Evolutionary conservation across 2,113 vertebrate species (phyloP).

Genomic region (Festucalex cinctus): DNA sequence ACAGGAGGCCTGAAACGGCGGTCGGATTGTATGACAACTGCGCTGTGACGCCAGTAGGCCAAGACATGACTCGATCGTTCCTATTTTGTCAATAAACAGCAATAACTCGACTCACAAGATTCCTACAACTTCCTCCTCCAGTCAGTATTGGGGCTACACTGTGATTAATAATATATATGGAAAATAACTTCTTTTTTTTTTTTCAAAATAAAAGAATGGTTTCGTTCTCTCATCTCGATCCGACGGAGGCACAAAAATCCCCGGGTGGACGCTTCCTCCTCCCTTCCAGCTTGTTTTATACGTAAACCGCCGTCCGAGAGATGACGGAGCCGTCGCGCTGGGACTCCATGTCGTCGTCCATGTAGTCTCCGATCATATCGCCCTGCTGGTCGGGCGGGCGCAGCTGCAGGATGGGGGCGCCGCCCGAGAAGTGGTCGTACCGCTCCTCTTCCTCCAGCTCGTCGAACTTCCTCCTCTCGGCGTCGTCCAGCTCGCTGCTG

Average conservation of each 20-base stretch:
- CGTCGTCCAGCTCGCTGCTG: conserved; percentile 70
- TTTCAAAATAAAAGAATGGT: conserved; percentile 60
- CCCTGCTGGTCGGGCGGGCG: conserved; percentile 53
- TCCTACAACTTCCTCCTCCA: conserved; percentile 16
- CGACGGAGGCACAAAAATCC: conserved; percentile 38
- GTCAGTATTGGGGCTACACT: conserved; percentile 41
- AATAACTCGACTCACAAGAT: conserved; percentile 16
- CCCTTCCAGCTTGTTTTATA: conserved; percentile 62
- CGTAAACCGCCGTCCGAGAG: conserved; percentile 85
- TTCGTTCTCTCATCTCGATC: conserved; percentile 42
- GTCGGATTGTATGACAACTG: conserved; percentile 34
- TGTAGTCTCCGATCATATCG: conserved; percentile 61
- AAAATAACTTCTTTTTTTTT: conserved; percentile 44
- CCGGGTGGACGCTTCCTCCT: conserved; percentile 2
- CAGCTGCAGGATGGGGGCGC: conserved; percentile 71
- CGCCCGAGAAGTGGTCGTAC: conserved; percentile 73
- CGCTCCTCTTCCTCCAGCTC: conserved; percentile 76
- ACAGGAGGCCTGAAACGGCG: conserved; percentile 29
- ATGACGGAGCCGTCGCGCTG: conserved; percentile 88
- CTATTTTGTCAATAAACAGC: conserved; percentile 4
- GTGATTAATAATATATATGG: conserved; percentile 56
- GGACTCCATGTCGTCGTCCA: conserved; percentile 89
- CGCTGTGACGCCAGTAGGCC: conserved; percentile 25
- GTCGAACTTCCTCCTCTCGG: conserved; percentile 74
- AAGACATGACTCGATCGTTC: not conserved